Conservation (phyloP, 1,140 invertebrate genomes). For the Calycopis cecrops region DNA sequence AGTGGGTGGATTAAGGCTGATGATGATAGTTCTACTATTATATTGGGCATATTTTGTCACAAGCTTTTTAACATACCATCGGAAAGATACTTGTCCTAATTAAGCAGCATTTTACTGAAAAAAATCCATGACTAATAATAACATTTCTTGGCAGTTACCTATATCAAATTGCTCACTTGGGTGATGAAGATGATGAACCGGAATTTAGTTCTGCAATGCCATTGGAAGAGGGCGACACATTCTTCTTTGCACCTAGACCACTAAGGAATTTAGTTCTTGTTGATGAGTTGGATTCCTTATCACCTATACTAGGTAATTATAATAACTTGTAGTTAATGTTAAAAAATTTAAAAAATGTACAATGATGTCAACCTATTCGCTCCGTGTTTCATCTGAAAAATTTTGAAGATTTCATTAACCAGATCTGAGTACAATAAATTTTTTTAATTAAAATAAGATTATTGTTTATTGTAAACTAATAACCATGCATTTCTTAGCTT, state of each 20-base stretch:
- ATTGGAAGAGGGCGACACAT: conserved; percentile 98
- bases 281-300: conserved; percentile 98
- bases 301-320: conserved; percentile 92
- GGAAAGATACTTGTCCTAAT: too few relatives aligned
- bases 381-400: conserved; percentile 69
- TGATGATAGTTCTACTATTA: too few relatives aligned
- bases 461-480: conserved; percentile 6
- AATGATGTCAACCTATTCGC: conserved; percentile 60
- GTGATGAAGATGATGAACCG: conserved; percentile 99
- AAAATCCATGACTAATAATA: background rate
- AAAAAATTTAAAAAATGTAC: conserved; percentile 20
- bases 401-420: conserved; percentile 63
- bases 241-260: conserved; percentile 97
- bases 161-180: conserved; percentile 99
- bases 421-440: conserved; percentile 52
- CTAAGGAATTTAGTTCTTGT: conserved; percentile 97
- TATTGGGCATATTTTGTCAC: too few relatives aligned
- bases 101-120: too few relatives aligned
- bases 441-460: conserved; percentile 7
- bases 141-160: conserved; percentile 84
- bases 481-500: conserved; percentile 45
- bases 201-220: conserved; percentile 99
- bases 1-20: too few relatives aligned
- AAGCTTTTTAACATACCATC: too few relatives aligned
- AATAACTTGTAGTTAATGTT: too few relatives aligned